Evolutionary conservation across 2,113 vertebrate species (phyloP).

Genomic region (Channa argus): DNA sequence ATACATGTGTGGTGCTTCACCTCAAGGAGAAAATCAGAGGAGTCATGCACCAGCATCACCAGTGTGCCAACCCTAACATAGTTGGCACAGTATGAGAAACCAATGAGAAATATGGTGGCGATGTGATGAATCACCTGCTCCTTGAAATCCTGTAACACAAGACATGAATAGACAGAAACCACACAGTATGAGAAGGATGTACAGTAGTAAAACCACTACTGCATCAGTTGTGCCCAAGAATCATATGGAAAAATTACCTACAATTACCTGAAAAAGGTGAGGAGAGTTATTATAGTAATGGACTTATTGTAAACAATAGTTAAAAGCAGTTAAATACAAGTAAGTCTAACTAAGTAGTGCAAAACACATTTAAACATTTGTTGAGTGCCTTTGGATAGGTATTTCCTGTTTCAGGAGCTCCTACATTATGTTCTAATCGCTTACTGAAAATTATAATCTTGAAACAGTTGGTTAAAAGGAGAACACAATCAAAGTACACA

Average conservation of each 20-base stretch:
- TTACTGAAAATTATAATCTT: too few species aligned
- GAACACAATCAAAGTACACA: background rate
- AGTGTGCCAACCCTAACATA: conserved; percentile 90
- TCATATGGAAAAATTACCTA: too few species aligned
- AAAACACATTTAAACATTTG: background rate
- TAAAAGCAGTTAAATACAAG: background rate
- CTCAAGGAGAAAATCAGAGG: conserved; percentile 90
- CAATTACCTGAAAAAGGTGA: background rate
- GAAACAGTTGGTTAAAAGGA: conserved; percentile 1
- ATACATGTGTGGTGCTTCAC: conserved; percentile 50
- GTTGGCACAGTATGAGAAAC: conserved; percentile 92
- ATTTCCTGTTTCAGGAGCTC: too few species aligned
- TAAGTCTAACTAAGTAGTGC: background rate
- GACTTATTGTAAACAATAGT: too few species aligned
- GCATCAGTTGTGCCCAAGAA: conserved; percentile 3
- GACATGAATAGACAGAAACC: conserved; percentile 25
- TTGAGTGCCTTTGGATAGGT: background rate
- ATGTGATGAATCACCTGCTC: conserved; percentile 93
- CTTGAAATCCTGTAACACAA: conserved; percentile 88
- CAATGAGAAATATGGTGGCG: conserved; percentile 89
- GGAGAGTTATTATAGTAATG: too few species aligned
- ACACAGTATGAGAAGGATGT: conserved; percentile 23
- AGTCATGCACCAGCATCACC: conserved; percentile 92
- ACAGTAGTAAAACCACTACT: background rate
- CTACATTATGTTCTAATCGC: too few species aligned